A percentile compares a stretch with the other conserved stretches of the same genome.
Conservation (phyloP, 2,797 vertebrate species). For the Monodelphis domestica region DNA sequence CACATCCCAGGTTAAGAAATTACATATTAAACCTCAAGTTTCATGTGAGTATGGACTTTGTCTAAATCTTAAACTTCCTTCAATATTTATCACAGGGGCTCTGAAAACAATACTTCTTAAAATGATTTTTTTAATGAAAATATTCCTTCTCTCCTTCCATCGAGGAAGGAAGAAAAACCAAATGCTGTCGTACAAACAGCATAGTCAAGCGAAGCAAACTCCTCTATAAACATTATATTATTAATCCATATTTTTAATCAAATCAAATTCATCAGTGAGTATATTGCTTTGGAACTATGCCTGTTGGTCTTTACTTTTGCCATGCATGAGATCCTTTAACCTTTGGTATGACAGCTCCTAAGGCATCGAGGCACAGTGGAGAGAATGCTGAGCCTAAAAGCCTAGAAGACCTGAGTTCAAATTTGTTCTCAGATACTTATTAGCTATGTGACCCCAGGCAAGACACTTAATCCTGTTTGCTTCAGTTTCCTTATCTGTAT, state of each 20-base stretch:
- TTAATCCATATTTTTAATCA: background rate
- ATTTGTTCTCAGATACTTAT: too few species aligned
- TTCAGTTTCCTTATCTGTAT: too few species aligned
- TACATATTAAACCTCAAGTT: background rate
- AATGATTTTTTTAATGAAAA: background rate
- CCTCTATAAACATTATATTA: background rate
- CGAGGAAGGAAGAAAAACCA: background rate
- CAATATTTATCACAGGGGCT: background rate
- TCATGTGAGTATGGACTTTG: background rate
- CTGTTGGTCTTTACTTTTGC: too few species aligned
- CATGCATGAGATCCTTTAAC: background rate
- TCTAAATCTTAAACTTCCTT: background rate
- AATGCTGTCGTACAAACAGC: background rate
- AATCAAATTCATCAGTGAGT: background rate
- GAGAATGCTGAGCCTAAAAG: too few species aligned
- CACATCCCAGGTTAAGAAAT: background rate
- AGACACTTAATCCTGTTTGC: too few species aligned
- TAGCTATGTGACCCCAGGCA: too few species aligned
- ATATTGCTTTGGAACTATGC: too few species aligned
- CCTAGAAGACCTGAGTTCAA: too few species aligned
- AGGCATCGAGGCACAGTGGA: too few species aligned
- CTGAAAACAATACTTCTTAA: background rate
- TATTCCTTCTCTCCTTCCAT: background rate
- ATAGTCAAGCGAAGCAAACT: background rate
- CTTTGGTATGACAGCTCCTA: constrained; percentile 59